Evolutionary conservation across 2,888 invertebrate genomes (phyloP).

Genomic region (Thecocarcelia acutangulata): DNA sequence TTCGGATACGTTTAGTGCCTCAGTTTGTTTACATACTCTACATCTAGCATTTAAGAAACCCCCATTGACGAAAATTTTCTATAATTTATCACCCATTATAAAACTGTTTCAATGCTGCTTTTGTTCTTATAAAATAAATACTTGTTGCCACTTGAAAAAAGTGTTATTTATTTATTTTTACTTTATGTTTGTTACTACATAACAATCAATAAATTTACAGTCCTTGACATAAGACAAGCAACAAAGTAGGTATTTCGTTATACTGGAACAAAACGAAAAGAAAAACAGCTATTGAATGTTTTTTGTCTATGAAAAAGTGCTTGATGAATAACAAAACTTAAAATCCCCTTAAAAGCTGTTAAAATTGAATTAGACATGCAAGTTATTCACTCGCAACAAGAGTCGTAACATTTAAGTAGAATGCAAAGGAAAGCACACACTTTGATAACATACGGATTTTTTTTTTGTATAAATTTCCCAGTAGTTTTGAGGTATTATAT

Average conservation of each 20-base stretch:
- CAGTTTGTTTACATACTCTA: too few relatives aligned
- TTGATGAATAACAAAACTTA: constrained; percentile 15
- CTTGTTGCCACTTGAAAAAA: constrained; percentile 55
- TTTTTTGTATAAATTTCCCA: constrained; percentile 8
- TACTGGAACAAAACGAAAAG: constrained; percentile 3
- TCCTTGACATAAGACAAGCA: constrained; percentile 47
- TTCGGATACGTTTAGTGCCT: too few relatives aligned
- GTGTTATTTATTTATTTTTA: constrained; percentile 12
- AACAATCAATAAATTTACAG: constrained; percentile 52
- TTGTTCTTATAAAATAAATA: constrained; percentile 3
- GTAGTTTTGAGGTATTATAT: background rate
- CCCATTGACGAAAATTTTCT: too few relatives aligned
- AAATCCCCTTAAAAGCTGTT: constrained; percentile 60
- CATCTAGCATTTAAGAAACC: too few relatives aligned
- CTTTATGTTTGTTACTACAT: background rate
- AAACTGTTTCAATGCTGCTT: background rate
- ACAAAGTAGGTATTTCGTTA: background rate
- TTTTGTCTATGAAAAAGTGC: constrained; percentile 1
- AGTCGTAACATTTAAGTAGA: constrained; percentile 2
- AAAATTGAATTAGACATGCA: constrained; percentile 68
- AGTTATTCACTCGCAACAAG: constrained; percentile 52
- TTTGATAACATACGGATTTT: constrained; percentile 2
- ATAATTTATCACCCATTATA: too few relatives aligned
- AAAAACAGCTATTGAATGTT: constrained; percentile 38
- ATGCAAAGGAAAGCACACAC: background rate